Evolutionary conservation across 1,140 invertebrate genomes (phyloP), one percentile per base, ranked within the genome.

Genomic region (Tigriopus japonicus): DNA sequence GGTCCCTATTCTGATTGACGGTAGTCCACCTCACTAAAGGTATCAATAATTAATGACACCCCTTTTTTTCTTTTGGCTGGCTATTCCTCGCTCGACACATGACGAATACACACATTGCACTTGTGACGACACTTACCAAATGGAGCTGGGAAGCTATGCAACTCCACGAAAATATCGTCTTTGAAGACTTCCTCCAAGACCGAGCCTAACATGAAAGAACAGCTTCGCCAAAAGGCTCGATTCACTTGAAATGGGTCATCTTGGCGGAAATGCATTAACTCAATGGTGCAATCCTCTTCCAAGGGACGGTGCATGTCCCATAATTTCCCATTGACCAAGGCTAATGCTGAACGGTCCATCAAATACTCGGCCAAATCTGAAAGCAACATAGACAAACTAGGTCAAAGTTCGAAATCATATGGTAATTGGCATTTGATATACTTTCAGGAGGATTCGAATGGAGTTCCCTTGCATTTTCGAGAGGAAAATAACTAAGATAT

Each of bases 291-390:
- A 62, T 81, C 78, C 49, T 81, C 77, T 21, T 75, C 75, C 0
- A 97, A 70, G 0, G 92, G 91, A 65, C 79, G 77, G 68, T 95
- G 85, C 83, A 97, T 89, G 68, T 97, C 91, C 91, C 91, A 96
- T 6, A 83, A 71, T 64, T 71, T 58, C 7, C 79, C 81, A 71
- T 96, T 81, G 0, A 96, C 75, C 15, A 86, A 67, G 0, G 90
- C 91, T 12, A 96, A 67, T 0, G 82, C 87, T 52, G 84, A 81
- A 19, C 78, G 71, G 43, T 84, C 78, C 13, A 74, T 75, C 23
- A 89, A 72, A 61, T 80, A 78, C 68, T 92, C 84, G 40, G 73
- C 82, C 64, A 86, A 72, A 66, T 91, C 80, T 90, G 69, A 14
- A 76, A 72, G 64, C 62, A 63, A 14, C 42, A 65, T 62, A 56